Evolutionary conservation across 2,797 vertebrate species (phyloP).

Genomic region (Danio tinwini): DNA sequence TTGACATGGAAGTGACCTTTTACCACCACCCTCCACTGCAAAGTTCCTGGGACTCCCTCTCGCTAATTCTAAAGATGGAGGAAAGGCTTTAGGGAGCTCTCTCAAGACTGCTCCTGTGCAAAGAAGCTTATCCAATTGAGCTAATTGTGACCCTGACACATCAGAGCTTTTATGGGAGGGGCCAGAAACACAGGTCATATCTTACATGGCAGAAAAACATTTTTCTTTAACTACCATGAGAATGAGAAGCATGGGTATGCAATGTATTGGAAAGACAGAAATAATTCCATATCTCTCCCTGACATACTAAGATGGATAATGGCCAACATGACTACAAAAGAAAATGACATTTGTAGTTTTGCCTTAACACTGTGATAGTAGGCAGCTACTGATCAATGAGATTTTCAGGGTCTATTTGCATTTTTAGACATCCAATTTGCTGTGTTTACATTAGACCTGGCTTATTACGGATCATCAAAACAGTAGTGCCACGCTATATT

Average conservation of each 20-base stretch:
- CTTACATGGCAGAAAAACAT: background rate
- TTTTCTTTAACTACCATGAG: no score
- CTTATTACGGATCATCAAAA: background rate
- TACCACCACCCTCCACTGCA: background rate
- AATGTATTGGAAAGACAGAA: background rate
- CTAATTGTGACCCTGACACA: slow-evolving; percentile 57
- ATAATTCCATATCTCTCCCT: background rate
- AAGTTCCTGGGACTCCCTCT: background rate
- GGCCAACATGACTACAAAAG: background rate
- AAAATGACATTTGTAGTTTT: background rate
- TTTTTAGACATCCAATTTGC: background rate
- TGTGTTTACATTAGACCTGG: background rate
- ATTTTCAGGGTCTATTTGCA: background rate
- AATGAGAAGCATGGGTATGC: slow-evolving; percentile 13
- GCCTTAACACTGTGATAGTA: background rate
- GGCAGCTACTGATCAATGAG: background rate
- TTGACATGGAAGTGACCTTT: slow-evolving; percentile 4
- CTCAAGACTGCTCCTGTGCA: slow-evolving; percentile 33
- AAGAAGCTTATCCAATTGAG: slow-evolving; percentile 59
- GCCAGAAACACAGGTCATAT: background rate
- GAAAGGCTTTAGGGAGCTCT: slow-evolving; percentile 32
- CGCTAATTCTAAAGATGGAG: background rate
- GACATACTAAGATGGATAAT: background rate
- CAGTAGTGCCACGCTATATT: background rate
- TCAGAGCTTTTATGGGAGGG: slow-evolving; percentile 32